Evolutionary conservation across 2,797 vertebrate species (phyloP), one percentile per base, ranked within the genome.

Genomic region (Helarctos malayanus): DNA sequence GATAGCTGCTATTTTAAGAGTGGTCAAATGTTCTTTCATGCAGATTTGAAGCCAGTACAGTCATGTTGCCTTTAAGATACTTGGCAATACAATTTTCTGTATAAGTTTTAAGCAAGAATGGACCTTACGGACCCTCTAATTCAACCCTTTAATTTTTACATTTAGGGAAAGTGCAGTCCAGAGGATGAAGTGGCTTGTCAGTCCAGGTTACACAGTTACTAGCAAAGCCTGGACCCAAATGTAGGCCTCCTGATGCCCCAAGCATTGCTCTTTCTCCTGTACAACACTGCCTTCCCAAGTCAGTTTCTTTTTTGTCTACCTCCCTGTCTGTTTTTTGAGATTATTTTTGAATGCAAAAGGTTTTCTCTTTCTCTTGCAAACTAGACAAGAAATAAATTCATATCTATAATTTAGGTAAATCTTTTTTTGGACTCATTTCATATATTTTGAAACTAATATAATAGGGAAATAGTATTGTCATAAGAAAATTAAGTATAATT

Each of bases 391-490:
- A 94, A 85, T 89, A 94, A 81, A 93, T 89, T 89, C 21, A 81
- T 15, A 2, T 45, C 35, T 71, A 21, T 85, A 90, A 89, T 65
- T 92, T 76, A 96, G 59, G 79, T 88, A 87, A 94, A 89, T 87
- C 41, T 86, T 81, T 29, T 79, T 93, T 59, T 92, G 89, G 79
- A 75, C 32, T 84, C 27, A 91, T 65, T 93, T 92, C 38, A 75
- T 80, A 19, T 86, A 80, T 97, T 97, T 97, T 56, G 63, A 84
- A 94, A 68, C 88, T 92, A 76, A 56, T 59, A 49, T 61, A 89
- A 41, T 75, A 29, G 76, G 35, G 32, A 96, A 82, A 87, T 69
- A 87, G 41, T 9, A 63, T 69, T 96, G 47, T 89, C 27, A 19
- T 86, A 73, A 80, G 73, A 91, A 75, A 94, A 94, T 88, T 65